Conservation (phyloP, 1,140 invertebrate genomes). For the Apis dorsata region DNA sequence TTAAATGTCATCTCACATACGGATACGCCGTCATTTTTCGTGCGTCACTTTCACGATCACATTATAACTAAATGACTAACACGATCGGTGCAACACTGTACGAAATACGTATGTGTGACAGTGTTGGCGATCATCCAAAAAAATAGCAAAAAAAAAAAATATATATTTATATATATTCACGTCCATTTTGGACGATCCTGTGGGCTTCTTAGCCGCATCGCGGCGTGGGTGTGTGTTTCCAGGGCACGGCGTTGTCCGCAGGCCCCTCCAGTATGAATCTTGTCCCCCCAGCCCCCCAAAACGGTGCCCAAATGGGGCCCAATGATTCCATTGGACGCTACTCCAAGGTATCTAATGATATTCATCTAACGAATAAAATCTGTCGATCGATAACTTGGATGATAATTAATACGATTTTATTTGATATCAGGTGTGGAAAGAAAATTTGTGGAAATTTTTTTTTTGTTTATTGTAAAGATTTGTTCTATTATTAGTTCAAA, state of each 20-base stretch:
- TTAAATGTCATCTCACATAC: constrained; percentile 47
- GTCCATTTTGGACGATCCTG: constrained; percentile 46
- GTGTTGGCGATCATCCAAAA: constrained; percentile 10
- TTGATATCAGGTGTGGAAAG: no score
- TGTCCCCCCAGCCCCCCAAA: constrained; percentile 65
- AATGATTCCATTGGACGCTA: constrained; percentile 69
- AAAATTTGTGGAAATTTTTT: no score
- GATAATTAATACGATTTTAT: no score
- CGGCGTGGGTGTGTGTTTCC: constrained; percentile 69
- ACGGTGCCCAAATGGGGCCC: constrained; percentile 62
- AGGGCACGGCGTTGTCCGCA: constrained; percentile 66
- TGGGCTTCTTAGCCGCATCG: constrained; percentile 62
- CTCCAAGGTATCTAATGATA: constrained; percentile 67
- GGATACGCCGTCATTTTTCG: constrained; percentile 28
- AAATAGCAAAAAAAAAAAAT: background rate
- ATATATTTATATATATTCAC: background rate
- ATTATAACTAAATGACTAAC: constrained; percentile 56
- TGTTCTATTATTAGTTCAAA: no score
- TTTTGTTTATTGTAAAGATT: no score
- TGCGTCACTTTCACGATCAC: constrained; percentile 55
- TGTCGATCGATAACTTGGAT: background rate
- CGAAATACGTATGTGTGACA: constrained; percentile 19
- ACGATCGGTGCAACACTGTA: constrained; percentile 52
- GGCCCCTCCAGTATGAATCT: constrained; percentile 69
- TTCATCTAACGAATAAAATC: constrained; percentile 58